Evolutionary conservation across 2,888 invertebrate genomes (phyloP), one percentile per base, ranked within the genome.

Genomic region (Orthosia gothica): DNA sequence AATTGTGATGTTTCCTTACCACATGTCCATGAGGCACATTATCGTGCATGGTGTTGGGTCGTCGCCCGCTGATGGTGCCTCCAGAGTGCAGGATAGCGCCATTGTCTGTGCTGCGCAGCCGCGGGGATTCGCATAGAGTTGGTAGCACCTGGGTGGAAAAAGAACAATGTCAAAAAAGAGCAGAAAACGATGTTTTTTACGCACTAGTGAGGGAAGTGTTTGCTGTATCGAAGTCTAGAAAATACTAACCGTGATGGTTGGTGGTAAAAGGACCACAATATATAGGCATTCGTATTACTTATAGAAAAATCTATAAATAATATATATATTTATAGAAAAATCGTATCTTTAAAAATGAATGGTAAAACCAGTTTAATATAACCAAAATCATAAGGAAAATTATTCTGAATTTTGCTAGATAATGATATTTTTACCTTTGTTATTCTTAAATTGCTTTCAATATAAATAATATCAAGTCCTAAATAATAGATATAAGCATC

Each of bases 11-110:
- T 23, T 15, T 45, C 50, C 91, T 90, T 83, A 96, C 96, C 91
- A 93, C 93, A 83, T 95, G 94, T 74, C 95, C 95, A 63, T 94
- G 93, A 2, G 93, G 92, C 3, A 93, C 90, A 26, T 86, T 87
- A 11, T 95, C 95, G 58, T 89, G 86, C 13, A 88, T 83, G 62
- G 92, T 89, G 54, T 90, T 91, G 15, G 97, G 97, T 71, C 97
- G 96, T 72, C 98, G 96, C 7, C 98, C 98, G 87, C 98, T 98
- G 91, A 99, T 98, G 81, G 98, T 98, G 67, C 98, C 98, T 1
- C 98, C 98, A 9, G 98, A 98, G 87, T 98, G 98, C 71, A 99
- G 95, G 90, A 98, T 98, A 88, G 97, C 98, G 67, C 98, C 98
- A 94, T 99, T 98, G 93, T 98, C 98, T 5, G 98, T 98, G 74